Conservation (phyloP, 2,113 vertebrate genomes). For the Psilopogon haemacephalus region DNA sequence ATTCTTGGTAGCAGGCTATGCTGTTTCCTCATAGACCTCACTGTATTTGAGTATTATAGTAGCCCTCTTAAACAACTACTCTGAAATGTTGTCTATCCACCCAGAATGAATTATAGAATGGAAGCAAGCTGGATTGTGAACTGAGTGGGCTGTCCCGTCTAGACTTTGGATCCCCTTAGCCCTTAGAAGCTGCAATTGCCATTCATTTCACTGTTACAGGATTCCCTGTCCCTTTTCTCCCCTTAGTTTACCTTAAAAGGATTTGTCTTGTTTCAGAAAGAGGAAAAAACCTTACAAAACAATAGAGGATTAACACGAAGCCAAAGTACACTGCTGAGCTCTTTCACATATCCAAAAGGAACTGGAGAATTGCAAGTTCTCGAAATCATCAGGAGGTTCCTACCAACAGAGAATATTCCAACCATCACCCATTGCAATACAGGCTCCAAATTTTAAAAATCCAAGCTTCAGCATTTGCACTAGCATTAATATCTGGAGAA, state of each 20-base stretch:
- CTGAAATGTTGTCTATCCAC: background rate
- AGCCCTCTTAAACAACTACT: background rate
- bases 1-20: background rate
- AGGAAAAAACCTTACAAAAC: slow-evolving; percentile 18
- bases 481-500: background rate
- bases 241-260: background rate
- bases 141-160: background rate
- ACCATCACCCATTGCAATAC: background rate
- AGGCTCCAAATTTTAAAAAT: background rate
- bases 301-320: background rate
- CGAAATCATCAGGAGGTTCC: background rate
- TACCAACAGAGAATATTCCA: background rate
- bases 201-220: slow-evolving; percentile 6
- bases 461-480: background rate
- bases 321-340: slow-evolving; percentile 1
- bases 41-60: background rate
- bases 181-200: background rate
- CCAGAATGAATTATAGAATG: slow-evolving; percentile 2
- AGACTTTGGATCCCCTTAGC: background rate
- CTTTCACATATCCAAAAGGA: background rate
- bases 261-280: slow-evolving; percentile 12
- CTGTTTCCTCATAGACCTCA: background rate
- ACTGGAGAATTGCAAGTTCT: background rate
- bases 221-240: background rate
- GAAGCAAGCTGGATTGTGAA: background rate